A percentile compares a stretch with the other conserved stretches of the same genome.
phyloP scores from a whole-genome alignment of 1,140 invertebrate species.

The Rhopalosiphum maidis region DNA sequence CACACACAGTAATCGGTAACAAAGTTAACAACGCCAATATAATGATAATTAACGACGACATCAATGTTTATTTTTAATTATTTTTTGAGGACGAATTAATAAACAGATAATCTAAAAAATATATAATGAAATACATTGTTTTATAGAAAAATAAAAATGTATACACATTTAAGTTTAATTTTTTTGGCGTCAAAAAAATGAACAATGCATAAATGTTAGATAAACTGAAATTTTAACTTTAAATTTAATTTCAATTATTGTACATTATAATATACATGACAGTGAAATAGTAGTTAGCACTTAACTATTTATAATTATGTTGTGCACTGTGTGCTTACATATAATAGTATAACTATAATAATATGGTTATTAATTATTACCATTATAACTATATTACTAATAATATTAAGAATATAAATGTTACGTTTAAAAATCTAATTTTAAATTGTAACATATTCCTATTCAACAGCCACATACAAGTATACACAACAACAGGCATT shows the following conservation, averaged over 20 bases:
- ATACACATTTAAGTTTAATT: neutral
- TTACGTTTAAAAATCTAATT: neutral
- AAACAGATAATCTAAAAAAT: neutral
- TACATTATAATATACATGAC: neutral
- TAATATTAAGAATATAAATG: neutral
- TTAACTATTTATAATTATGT: neutral
- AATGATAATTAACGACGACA: neutral
- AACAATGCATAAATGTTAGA: neutral
- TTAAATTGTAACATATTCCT: neutral
- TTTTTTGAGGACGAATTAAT: constrained; percentile 15
- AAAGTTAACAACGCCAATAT: neutral
- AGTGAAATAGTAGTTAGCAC: neutral
- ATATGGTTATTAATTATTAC: neutral
- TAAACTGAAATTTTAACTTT: neutral
- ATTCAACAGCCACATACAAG: neutral
- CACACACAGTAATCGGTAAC: neutral
- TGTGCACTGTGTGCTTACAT: neutral
- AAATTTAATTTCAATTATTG: neutral
- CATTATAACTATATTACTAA: neutral
- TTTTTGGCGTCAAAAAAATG: neutral
- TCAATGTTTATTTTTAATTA: constrained; percentile 44
- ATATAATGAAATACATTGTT: neutral
- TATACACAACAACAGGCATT: neutral
- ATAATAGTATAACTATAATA: neutral
- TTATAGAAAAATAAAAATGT: neutral